Percentiles rank a stretch among this genome's conserved stretches.
Evolutionary conservation across 2,888 invertebrate genomes (phyloP).

Genomic region (Deilephila elpenor): DNA sequence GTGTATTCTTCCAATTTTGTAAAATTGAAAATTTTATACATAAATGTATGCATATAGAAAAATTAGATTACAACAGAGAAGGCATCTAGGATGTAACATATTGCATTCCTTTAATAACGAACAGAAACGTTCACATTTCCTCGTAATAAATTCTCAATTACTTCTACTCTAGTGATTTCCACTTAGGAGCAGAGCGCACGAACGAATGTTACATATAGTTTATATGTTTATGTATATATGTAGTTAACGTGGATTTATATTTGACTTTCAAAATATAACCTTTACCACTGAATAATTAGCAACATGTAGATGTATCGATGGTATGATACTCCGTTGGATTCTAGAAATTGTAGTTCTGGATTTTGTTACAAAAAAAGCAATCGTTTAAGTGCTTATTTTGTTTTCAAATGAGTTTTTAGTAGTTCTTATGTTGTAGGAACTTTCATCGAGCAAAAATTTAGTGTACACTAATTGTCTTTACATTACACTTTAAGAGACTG

Average conservation of each 20-base stretch:
- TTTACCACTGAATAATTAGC: too few relatives aligned
- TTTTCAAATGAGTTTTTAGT: too few relatives aligned
- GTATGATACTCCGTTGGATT: too few relatives aligned
- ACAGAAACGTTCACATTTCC: constrained; percentile 2
- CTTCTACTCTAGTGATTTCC: constrained; percentile 5
- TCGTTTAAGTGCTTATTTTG: too few relatives aligned
- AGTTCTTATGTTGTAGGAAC: too few relatives aligned
- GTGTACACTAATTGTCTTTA: too few relatives aligned
- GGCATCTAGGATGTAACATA: neutral
- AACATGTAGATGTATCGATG: too few relatives aligned
- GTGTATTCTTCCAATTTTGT: too few relatives aligned
- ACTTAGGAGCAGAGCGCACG: neutral
- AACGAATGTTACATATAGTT: constrained; percentile 8
- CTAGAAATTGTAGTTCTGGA: too few relatives aligned
- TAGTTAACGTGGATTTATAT: constrained; percentile 7
- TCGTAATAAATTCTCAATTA: constrained; percentile 12
- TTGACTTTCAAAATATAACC: constrained; percentile 25
- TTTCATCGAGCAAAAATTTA: too few relatives aligned
- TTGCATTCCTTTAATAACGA: constrained; percentile 9
- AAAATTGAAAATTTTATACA: neutral
- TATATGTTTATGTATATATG: neutral
- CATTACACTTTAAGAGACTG: too few relatives aligned
- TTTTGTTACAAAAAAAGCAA: too few relatives aligned
- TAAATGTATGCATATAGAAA: neutral
- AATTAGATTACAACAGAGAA: neutral